These are phyloP conservation scores for Cossypha niveicapilla DNA, from an alignment of 2,797 vertebrate genomes.

Conservation along the genomic window DNA sequence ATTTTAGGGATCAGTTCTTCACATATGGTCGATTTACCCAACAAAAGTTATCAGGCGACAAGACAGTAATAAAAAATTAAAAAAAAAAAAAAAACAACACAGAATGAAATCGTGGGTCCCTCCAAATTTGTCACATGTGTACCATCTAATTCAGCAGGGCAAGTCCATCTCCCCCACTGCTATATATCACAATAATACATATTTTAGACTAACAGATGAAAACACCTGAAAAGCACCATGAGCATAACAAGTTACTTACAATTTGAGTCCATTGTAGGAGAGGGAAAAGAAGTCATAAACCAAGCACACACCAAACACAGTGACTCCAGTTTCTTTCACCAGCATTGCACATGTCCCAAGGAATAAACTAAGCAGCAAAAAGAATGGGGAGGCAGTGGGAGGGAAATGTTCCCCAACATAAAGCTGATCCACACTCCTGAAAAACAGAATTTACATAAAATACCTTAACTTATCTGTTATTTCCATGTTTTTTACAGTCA, in stretches of 20 bases:
- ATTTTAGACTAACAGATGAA: background rate
- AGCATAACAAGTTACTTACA: conserved; percentile 75
- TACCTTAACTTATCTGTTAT: background rate
- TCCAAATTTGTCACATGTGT: background rate
- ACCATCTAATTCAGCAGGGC: background rate
- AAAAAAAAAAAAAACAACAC: background rate
- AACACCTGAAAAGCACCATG: background rate
- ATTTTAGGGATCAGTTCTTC: background rate
- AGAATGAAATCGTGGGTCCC: background rate
- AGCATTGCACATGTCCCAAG: conserved; percentile 95
- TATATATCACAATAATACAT: background rate
- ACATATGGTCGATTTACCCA: background rate
- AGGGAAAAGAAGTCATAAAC: conserved; percentile 89
- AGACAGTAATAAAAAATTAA: background rate
- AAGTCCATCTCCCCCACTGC: background rate
- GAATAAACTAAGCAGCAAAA: conserved; percentile 82
- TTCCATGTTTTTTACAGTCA: background rate
- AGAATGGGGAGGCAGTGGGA: conserved; percentile 77
- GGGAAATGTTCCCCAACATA: conserved; percentile 76
- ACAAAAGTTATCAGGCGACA: background rate
- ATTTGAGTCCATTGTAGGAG: conserved; percentile 77
- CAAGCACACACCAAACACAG: conserved; percentile 91
- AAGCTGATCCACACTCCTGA: conserved; percentile 84
- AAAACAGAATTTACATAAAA: conserved; percentile 9
- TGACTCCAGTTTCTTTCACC: conserved; percentile 95